Base-by-base conservation (phyloP, 1,140 invertebrate species). In the Drosophila leontia region DNA sequence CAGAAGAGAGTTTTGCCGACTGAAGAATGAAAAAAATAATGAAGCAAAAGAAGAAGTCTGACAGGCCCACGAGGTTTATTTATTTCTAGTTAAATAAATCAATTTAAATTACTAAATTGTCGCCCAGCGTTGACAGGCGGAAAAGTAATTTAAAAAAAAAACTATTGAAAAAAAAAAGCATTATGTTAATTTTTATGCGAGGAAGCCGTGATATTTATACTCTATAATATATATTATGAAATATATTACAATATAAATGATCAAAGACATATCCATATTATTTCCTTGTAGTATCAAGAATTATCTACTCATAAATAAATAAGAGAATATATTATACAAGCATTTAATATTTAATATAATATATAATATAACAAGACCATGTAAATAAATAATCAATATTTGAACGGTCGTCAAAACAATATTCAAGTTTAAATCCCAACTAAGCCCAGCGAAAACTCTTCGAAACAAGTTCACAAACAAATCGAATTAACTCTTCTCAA, bases 71-170 rank as follows among this genome's bases (percentile, higher is more conserved):
- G 41, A 59, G 61, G n/a, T 47, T 69, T 50, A 64, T 79, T 78
- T 75, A 53, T 77, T 82, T 78, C 61, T 57, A 76, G 61, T 44
- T 61, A 61, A 68, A 76, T 84, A 75, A 83, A 83, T 84, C 71
- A 82, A 69, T 65, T 72, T 81, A 65, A 78, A 77, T 77, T 61
- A 71, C 42, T 63, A 50, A 41, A 64, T 59, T 61, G 32, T 76
- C 53, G 26, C 9, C 34, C 19, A n/a, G 13, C 55, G 64, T 17
- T 65, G 70, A 79, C 80, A 83, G 76, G 12, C 15, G 37, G 1
- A 61, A 51, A 19, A 32, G 17, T 29, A 15, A n/a, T 34, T 17
- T 26, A 51, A 11, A 23, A 23, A n/a, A 23, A 41, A 50, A 50
- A 37, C 23, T 0, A 37, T 2, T 12, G 3, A 23, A 12, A 42